phyloP scores from a whole-genome alignment of 1,140 invertebrate genomes.

The Drosophila ohnishii region DNA sequence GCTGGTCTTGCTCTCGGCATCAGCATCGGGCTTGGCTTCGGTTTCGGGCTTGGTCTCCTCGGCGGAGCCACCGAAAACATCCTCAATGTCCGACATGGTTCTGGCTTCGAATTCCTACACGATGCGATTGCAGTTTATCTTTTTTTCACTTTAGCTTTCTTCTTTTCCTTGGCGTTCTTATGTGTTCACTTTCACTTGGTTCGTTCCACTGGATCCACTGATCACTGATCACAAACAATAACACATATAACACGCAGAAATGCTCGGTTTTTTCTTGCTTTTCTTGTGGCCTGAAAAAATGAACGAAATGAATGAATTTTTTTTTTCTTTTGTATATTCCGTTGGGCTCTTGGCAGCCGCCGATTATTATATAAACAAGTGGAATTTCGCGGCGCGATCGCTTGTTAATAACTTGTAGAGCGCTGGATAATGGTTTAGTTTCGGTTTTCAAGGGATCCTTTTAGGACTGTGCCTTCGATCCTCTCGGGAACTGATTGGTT shows the following conservation, averaged over 20 bases:
- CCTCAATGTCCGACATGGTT: constrained; percentile 79
- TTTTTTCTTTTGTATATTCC: constrained; percentile 34
- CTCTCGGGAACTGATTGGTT: constrained; percentile 53
- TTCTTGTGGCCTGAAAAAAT: constrained; percentile 48
- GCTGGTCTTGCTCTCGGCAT: constrained; percentile 64
- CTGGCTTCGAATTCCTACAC: constrained; percentile 21
- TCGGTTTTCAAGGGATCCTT: constrained; percentile 9
- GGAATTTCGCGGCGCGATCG: constrained; percentile 38
- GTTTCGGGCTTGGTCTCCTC: constrained; percentile 48
- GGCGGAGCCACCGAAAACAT: constrained; percentile 61
- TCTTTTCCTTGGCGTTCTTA: constrained; percentile 26
- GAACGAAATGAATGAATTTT: constrained; percentile 41
- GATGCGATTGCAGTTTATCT: constrained; percentile 17
- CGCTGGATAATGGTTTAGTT: constrained; percentile 10
- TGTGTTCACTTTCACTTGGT: constrained; percentile 70
- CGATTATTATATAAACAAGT: constrained; percentile 52
- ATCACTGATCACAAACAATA: constrained; percentile 52
- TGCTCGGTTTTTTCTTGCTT: constrained; percentile 27
- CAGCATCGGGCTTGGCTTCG: constrained; percentile 28
- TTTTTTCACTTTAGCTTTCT: constrained; percentile 23
- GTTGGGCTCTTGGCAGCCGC: constrained; percentile 46
- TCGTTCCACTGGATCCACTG: constrained; percentile 52
- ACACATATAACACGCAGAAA: constrained; percentile 51
- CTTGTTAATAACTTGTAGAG: constrained; percentile 20
- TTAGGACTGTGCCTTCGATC: constrained; percentile 17